Evolutionary conservation across 2,888 invertebrate species (phyloP).

Genomic region (Stenotaenia linearis): DNA sequence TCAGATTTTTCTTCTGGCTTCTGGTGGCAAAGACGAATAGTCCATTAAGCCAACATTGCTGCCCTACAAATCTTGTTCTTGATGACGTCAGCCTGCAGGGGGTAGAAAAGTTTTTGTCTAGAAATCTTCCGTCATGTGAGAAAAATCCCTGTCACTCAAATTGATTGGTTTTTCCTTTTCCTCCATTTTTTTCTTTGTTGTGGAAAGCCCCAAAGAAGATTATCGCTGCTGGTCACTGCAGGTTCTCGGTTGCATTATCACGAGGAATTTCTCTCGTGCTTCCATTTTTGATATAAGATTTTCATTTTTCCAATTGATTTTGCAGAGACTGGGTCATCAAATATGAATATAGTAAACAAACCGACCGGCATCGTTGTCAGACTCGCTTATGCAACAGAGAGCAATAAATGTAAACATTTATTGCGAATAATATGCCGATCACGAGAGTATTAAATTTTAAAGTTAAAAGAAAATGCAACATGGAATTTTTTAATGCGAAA

Average conservation of each 20-base stretch:
- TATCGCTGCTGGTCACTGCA: background rate
- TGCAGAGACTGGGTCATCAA: too few relatives aligned
- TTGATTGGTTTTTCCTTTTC: slow-evolving; percentile 2
- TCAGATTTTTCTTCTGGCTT: background rate
- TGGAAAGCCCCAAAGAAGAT: background rate
- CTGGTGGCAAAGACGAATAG: slow-evolving; percentile 10
- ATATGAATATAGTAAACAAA: too few relatives aligned
- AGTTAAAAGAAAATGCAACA: too few relatives aligned
- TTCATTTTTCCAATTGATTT: too few relatives aligned
- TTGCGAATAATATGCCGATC: too few relatives aligned
- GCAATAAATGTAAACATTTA: too few relatives aligned
- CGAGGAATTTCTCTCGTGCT: too few relatives aligned
- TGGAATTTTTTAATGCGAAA: too few relatives aligned
- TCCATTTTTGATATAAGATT: too few relatives aligned
- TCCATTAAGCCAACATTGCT: slow-evolving; percentile 1
- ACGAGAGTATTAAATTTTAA: too few relatives aligned
- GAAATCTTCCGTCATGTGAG: slow-evolving; percentile 1
- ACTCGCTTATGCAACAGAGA: too few relatives aligned
- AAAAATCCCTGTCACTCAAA: slow-evolving; percentile 5
- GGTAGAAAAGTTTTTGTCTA: background rate
- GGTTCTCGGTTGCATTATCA: background rate
- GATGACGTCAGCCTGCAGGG: slow-evolving; percentile 24
- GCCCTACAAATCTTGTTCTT: slow-evolving; percentile 15
- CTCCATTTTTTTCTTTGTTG: background rate
- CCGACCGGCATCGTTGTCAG: too few relatives aligned